These are phyloP conservation scores for Phaenicophaeus curvirostris DNA, from an alignment of 2,797 vertebrate species.

Conservation along the genomic window DNA sequence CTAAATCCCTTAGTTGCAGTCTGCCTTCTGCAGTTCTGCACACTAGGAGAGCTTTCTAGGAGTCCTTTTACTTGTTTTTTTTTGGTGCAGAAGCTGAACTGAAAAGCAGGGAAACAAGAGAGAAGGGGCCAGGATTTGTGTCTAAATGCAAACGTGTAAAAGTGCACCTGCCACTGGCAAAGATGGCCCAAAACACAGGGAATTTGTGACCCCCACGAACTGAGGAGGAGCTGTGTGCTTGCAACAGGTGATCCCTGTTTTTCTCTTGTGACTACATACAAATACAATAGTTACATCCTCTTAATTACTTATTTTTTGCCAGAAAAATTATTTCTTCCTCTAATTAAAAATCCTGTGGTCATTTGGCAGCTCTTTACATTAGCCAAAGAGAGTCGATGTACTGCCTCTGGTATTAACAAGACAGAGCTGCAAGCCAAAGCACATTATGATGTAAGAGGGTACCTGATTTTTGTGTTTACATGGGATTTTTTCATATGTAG, in stretches of 20 bases:
- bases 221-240: neutral
- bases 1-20: neutral
- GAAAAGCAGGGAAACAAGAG: neutral
- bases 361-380: slow-evolving; percentile 1
- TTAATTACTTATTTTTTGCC: neutral
- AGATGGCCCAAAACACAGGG: neutral
- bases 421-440: neutral
- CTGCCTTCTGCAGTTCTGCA: neutral
- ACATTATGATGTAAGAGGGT: neutral
- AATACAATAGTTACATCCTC: neutral
- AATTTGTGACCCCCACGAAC: neutral
- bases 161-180: neutral
- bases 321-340: neutral
- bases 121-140: neutral
- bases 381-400: neutral
- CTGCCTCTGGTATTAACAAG: slow-evolving; percentile 9
- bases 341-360: slow-evolving; percentile 22
- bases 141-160: neutral
- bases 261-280: neutral
- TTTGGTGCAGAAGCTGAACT: neutral
- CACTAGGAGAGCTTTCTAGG: neutral
- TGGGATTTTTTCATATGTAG: neutral
- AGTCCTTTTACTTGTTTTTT: neutral
- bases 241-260: neutral
- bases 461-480: neutral